Evolutionary conservation across 2,797 vertebrate genomes (phyloP), one percentile per base, ranked within the genome.

Genomic region (Apogon hyalosoma): DNA sequence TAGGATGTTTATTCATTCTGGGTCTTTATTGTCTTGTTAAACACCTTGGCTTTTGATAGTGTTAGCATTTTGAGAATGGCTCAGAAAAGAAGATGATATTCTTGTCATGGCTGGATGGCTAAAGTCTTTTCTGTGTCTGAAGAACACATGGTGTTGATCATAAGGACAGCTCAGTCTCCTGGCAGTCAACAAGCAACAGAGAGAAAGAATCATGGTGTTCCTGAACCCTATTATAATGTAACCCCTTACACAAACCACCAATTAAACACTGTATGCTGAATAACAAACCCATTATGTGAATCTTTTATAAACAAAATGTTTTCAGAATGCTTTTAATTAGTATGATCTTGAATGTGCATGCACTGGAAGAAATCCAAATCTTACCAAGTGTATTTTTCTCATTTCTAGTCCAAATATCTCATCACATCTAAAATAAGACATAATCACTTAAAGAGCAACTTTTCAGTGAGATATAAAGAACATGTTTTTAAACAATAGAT

Each of bases 131-230:
- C 52, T 75, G 48, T 63, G 62, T 69, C 69, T 79, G 52, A 72
- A 56, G 53, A 88, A 82, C 88, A 89, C 88, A 91, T 90, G 90
- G 85, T 85, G 75, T 87, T 84, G 66, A 88, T 91, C 82, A 89
- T 61, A 19, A 80, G 80, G 77, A 87, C 70, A 74, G 74, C 65
- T 82, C 82, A 52, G 63, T 69, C 79, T 68, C 47, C 77, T 86
- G 82, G 77, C 87, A 86, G 42, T 55, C 77, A 82, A 57, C 57
- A 73, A 60, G 63, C 41, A 42, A 82, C 82, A 87, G 82, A 82
- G 80, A 72, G 82, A 90, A 82, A 73, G 63, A 77, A 83, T 91
- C 76, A 78, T 73, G 60, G 68, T 66, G 70, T 79, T 81, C 64
- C 62, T 84, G 60, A 82, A 79, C 66, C 62, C 39, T 56, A 42